These are phyloP conservation scores for Propsilocerus akamusi DNA, from an alignment of 1,140 invertebrate species.

Conservation along the genomic window DNA sequence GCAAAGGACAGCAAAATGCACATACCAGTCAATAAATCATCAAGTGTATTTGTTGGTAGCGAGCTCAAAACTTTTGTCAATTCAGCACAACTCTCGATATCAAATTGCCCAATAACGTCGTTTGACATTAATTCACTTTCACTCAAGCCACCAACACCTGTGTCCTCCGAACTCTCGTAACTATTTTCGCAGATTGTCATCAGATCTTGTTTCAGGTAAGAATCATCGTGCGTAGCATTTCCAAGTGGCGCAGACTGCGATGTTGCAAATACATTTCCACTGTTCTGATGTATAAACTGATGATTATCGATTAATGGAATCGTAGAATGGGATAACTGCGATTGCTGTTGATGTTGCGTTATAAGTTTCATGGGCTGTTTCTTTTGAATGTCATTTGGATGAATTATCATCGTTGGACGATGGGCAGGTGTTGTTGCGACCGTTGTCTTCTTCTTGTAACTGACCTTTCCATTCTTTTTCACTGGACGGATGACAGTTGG, in stretches of 20 bases:
- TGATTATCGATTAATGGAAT: neutral
- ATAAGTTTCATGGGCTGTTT: neutral
- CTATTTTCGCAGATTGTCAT: slow-evolving; percentile 31
- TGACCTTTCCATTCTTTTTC: neutral
- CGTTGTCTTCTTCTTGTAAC: neutral
- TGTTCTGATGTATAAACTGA: neutral
- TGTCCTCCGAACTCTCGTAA: slow-evolving; percentile 36
- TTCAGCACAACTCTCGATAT: slow-evolving; percentile 5
- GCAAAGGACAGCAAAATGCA: neutral
- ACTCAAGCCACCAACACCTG: slow-evolving; percentile 30
- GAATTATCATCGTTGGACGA: slow-evolving; percentile 1
- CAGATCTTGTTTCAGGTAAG: slow-evolving; percentile 13
- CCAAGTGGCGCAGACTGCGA: neutral
- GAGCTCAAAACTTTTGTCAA: neutral
- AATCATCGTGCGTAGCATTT: neutral
- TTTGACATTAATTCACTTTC: slow-evolving; percentile 30
- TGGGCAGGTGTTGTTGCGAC: neutral
- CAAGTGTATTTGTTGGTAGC: neutral
- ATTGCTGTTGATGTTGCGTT: neutral
- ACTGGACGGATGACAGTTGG: neutral
- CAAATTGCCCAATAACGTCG: slow-evolving; percentile 15
- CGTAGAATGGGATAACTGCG: neutral
- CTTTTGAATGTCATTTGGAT: neutral
- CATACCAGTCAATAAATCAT: neutral
- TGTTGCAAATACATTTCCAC: neutral